These are phyloP conservation scores for Pherbina coryleti DNA, from an alignment of 2,888 invertebrate genomes.

Conservation along the genomic window DNA sequence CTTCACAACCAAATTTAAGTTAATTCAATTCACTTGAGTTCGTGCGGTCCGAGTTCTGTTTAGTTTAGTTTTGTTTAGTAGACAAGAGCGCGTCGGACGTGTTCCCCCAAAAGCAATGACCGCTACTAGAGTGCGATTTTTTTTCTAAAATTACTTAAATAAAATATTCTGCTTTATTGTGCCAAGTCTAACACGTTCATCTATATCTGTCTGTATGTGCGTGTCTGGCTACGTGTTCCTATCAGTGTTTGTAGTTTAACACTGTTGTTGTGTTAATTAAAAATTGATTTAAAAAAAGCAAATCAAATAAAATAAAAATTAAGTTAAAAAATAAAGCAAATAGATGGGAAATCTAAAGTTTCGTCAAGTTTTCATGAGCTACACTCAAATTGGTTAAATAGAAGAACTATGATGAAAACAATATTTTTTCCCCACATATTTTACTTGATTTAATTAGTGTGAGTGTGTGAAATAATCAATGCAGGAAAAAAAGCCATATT, in stretches of 20 bases:
- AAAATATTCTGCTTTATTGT: neutral
- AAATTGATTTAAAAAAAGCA: slow-evolving; percentile 14
- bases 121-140: neutral
- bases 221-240: slow-evolving; percentile 48
- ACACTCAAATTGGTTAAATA: neutral
- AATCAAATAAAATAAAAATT: neutral
- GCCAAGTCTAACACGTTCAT: slow-evolving; percentile 19
- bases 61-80: slow-evolving; percentile 44
- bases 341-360: neutral
- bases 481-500: neutral
- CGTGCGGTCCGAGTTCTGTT: slow-evolving; percentile 4
- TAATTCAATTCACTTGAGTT: neutral
- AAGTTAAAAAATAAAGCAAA: slow-evolving; percentile 5
- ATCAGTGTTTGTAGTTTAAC: slow-evolving; percentile 43
- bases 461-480: slow-evolving; percentile 23
- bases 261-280: slow-evolving; percentile 54
- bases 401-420: neutral
- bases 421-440: slow-evolving; percentile 12
- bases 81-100: slow-evolving; percentile 24
- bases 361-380: slow-evolving; percentile 26
- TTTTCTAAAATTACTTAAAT: neutral
- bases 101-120: neutral
- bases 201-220: slow-evolving; percentile 41
- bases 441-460: slow-evolving; percentile 25
- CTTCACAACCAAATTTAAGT: slow-evolving; percentile 8